Evolutionary conservation across 2,888 invertebrate genomes (phyloP), one percentile per base, ranked within the genome.

Genomic region (Idaea biselata): DNA sequence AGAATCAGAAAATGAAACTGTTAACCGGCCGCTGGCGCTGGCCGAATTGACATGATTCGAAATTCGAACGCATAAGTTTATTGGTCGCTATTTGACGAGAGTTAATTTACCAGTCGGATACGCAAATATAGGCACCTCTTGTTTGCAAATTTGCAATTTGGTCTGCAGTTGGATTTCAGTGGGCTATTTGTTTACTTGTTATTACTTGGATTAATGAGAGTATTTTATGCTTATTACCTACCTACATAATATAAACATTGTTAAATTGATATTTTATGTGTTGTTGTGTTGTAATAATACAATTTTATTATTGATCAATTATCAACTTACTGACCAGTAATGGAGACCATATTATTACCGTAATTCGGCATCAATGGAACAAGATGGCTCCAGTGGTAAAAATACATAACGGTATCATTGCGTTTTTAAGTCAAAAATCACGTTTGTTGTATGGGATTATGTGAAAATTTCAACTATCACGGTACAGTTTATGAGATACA

Each of bases 71-170:
- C 60, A 59, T 67, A 67, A 67, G 66, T 64, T 64, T 63, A 67
- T 67, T 64, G 62, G 59, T 62, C 59, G 60, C 60, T 60, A 62
- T 64, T 59, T 67, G 66, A 67, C 66, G 60, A 59, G 58, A 61
- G 62, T 64, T 67, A 64, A 67, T 66, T 59, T 59, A 54, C 18
- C 62, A 59, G 57, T 58, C 57, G 57, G 18, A 33, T 58, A 54
- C 59, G 57, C 56, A 56, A 59, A 61, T 62, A 31, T 61, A 25
- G 25, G 25, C 25, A 59, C 54, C 25, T 25, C 55, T 58, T 33
- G 60, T 58, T 63, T 58, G 58, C 56, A 56, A 59, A 61, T 62
- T 33, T 61, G 61, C 32, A 16, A 63, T 61, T 63, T 61, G 60
- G 60, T 61, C 18, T 60, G 57, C 60, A 54, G 62, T 66, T 63